These are phyloP conservation scores for Drosophila truncata DNA, from an alignment of 1,140 invertebrate genomes.

Conservation along the genomic window DNA sequence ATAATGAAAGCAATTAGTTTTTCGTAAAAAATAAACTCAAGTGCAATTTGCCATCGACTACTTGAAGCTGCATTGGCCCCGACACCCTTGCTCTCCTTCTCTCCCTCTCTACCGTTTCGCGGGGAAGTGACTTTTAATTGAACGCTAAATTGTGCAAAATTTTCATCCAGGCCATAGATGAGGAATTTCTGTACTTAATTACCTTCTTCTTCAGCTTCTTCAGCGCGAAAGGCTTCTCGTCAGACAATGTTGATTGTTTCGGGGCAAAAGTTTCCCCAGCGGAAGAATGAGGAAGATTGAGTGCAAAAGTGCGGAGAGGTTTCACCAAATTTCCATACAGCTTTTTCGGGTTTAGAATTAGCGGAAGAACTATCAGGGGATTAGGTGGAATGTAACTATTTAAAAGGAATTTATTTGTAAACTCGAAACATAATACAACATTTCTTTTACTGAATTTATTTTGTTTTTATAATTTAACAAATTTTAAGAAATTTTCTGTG, in stretches of 20 bases:
- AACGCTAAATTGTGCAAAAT: conserved; percentile 71
- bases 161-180: conserved; percentile 27
- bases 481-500: no score
- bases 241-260: conserved; percentile 47
- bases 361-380: not conserved
- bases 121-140: conserved; percentile 67
- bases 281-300: conserved; percentile 17
- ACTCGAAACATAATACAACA: not conserved
- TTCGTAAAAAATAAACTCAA: conserved; percentile 58
- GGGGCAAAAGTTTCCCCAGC: conserved; percentile 27
- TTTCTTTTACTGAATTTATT: no score
- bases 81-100: not conserved
- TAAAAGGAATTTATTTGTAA: not conserved
- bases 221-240: not conserved
- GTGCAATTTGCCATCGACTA: conserved; percentile 65
- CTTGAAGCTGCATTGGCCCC: conserved; percentile 53
- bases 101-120: not conserved
- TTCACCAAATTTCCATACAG: conserved; percentile 22
- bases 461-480: no score
- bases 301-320: conserved; percentile 11
- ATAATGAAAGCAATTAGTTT: conserved; percentile 81
- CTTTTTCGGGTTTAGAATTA: not conserved
- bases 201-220: conserved; percentile 21
- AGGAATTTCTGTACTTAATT: conserved; percentile 59
- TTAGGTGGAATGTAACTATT: no score